Percentiles rank a stretch among this genome's conserved stretches.
Evolutionary conservation across 2,888 invertebrate genomes (phyloP).

Genomic region (Hirtodrosophila duncani): DNA sequence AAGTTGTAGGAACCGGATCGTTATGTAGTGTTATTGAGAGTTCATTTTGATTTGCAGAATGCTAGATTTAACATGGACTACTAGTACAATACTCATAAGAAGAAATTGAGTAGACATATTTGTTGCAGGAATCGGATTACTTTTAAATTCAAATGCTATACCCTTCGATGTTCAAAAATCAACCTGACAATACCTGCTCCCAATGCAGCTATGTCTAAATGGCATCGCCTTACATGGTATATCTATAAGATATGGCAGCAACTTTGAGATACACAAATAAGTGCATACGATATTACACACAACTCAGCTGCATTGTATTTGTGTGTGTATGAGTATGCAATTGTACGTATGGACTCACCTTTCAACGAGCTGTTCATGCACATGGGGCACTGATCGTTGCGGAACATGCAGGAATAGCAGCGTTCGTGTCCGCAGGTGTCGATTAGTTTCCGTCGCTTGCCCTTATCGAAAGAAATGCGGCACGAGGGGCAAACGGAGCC

Average conservation of each 20-base stretch:
- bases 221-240: constrained; percentile 51
- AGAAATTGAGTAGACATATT: no score
- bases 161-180: no score
- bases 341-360: constrained; percentile 55
- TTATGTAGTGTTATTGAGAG: no score
- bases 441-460: constrained; percentile 95
- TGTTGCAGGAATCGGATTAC: no score
- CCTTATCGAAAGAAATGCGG: constrained; percentile 96
- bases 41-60: no score
- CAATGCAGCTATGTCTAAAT: no score
- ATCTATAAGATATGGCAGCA: constrained; percentile 43
- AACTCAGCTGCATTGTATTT: neutral
- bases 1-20: no score
- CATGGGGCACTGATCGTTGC: constrained; percentile 93
- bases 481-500: constrained; percentile 89
- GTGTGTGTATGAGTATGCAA: neutral
- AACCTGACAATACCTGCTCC: no score
- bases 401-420: constrained; percentile 96
- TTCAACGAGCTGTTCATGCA: constrained; percentile 81
- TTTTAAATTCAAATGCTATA: no score
- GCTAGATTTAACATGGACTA: no score
- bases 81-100: no score
- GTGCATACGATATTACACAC: no score
- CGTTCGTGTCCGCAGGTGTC: constrained; percentile 97
- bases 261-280: constrained; percentile 7